Evolutionary conservation across 2,113 vertebrate species (phyloP), one percentile per base, ranked within the genome.

Genomic region (Sus scrofa): DNA sequence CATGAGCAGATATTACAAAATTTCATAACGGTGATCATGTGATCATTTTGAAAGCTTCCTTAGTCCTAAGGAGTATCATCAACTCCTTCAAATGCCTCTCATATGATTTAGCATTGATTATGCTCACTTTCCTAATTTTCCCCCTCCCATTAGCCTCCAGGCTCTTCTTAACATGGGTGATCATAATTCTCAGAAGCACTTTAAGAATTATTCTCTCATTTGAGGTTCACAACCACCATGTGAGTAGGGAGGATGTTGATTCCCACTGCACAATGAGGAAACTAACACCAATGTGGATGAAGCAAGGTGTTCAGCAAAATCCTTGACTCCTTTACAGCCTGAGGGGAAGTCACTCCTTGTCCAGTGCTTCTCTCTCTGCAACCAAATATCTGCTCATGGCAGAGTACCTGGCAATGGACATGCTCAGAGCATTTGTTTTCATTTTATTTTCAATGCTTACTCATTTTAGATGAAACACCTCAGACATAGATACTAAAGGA

Each of bases 401-500:
- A 19, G 4, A 58, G 44, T 7, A 37, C 10, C n/a, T 86, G 89
- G 15, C 65, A 32, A 77, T 27, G 34, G 44, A 92, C 7, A 1
- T 62, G 1, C 44, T 79, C 26, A 78, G n/a, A 73, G 10, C 10
- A 88, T 71, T 79, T 10, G 24, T 63, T 60, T 71, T 15, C 1
- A 3, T 54, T 81, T 62, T 18, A 9, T 52, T 74, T 91, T 56
- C 27, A 37, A 75, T 30, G 3, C 44, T 32, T 34, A 54, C 58
- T 73, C 58, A 82, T 16, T 78, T 63, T 73, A 92, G 91, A 81
- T 79, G n/a, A 94, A 94, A 83, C 68, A 24, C 12, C 2, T 91
- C 56, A 73, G 18, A 83, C 24, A 70, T 22, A 78, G 15, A 39
- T 22, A 65, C 37, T 32, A 39, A 50, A 91, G 82, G 44, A 65